Base-by-base conservation (phyloP, 1,140 invertebrate species). In the Caerostris darwini region DNA sequence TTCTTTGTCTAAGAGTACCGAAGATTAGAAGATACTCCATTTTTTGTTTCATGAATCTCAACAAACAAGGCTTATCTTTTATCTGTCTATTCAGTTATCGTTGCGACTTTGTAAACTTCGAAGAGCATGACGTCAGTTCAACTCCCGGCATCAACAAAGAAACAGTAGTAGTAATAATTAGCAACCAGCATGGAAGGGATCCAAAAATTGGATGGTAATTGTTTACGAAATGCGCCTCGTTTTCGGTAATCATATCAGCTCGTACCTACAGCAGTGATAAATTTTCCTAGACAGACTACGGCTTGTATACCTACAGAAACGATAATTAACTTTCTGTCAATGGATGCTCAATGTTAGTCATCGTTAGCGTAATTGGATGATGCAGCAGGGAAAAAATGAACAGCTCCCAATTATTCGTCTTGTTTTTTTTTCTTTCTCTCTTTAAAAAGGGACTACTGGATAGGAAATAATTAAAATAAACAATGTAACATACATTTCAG, bases 71-170 rank as follows among this genome's bases (percentile, higher is more conserved):
- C 87, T 89, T 69, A 89, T 89, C 86, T 34, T 8, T 19, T 56
- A 59, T 88, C 61, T 54, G 87, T 89, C 64, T 89, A 89, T 61
- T 89, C 87, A 54, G 50, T 89, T 89, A 69, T 89, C 87, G 57
- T 7, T 57, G 8, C 3, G 10, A 50, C 7, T 77, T 77, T 77
- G 71, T 77, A 77, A 77, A 77, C 71, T 77, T 53, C 10, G 50
- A 34, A 69, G 67, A n/a, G 67, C 14, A 19, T 69, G 67, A 77
- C 71, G 71, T 77, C 71, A 77, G 10, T 50, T 10, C 53, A 12
- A 77, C 67, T 17, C 67, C 19, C 67, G 67, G 67, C 8, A 77
- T 50, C 19, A 50, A 77, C 34, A 77, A 77, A 34, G n/a, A 34
- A 12, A 50, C 6, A 77, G 50, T 77, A 77, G 34, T 77, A 50